Evolutionary conservation across 2,888 invertebrate species (phyloP), one percentile per base, ranked within the genome.

Genomic region (Sminthurinus aureus): DNA sequence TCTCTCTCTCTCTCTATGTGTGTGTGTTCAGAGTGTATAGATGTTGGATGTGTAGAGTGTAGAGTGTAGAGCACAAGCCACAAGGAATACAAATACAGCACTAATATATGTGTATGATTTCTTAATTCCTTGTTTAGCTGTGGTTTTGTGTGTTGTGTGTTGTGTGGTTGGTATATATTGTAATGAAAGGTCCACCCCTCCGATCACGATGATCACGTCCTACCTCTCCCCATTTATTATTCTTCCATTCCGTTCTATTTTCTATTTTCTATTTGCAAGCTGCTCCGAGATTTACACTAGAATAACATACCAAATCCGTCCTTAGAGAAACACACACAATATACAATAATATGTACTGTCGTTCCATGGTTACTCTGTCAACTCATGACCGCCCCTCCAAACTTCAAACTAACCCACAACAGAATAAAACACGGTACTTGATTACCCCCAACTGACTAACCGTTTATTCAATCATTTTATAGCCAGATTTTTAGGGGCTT

Each of bases 231-330:
- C 51, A 81, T 81, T 81, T 81, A 81, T 81, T 81, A 81, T 81
- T 73, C 80, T 73, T 80, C 80, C 24, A 80, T 71, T 80, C 80
- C 67, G 50, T 79, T 79, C 79, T 18, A n/a, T n/a, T n/a, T n/a
- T n/a, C n/a, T n/a, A n/a, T n/a, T n/a, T n/a, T n/a, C n/a, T n/a
- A 73, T 73, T 73, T 73, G 73, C 58, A 58, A 58, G 13, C 18
- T 38, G 71, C 20, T 38, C 11, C n/a, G 80, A 80, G 52, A 52
- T 74, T 52, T 81, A 73, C 81, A 26, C 81, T 74, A 18, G 24
- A 80, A 80, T 50, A 58, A 58, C 58, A 58, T 15, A 58, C 9
- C 38, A 38, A 38, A 38, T 38, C 38, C 6, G 38, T 38, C 1
- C 6, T 38, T n/a, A n/a, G n/a, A n/a, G n/a, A n/a, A 69, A 69